A percentile compares a stretch with the other conserved stretches of the same genome.
phyloP scores from a whole-genome alignment of 2,113 vertebrate genomes.

The Ginglymostoma cirratum region DNA sequence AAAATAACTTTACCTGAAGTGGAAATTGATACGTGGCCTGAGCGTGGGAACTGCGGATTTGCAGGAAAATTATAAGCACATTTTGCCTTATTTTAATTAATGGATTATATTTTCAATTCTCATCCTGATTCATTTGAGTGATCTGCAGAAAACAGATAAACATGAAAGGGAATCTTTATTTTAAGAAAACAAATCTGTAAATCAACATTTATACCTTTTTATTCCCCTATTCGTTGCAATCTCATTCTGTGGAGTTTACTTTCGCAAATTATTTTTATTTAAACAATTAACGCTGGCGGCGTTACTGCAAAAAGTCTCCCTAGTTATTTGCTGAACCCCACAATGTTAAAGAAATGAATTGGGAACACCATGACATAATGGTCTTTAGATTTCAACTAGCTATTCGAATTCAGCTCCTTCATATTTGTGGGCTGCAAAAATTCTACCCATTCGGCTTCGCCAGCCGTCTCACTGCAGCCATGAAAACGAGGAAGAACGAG shows the following conservation, averaged over 20 bases:
- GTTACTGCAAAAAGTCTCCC: too few relatives aligned
- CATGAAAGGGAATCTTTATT: neutral
- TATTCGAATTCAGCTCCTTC: neutral
- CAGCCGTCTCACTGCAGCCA: too few relatives aligned
- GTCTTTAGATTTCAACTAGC: neutral
- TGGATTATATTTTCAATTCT: neutral
- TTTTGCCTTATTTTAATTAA: neutral
- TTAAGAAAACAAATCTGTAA: too few relatives aligned
- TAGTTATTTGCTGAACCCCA: neutral
- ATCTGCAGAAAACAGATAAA: neutral
- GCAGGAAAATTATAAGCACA: neutral
- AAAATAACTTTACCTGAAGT: slow-evolving; percentile 9
- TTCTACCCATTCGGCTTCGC: neutral
- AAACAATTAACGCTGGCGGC: neutral
- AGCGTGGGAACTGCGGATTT: neutral
- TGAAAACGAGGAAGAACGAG: neutral
- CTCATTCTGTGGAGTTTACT: neutral
- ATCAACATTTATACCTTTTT: neutral
- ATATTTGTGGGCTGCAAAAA: neutral
- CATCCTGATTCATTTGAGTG: neutral
- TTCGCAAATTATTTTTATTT: neutral
- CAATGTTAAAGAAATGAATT: neutral
- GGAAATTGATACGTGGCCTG: slow-evolving; percentile 9
- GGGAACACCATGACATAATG: neutral
- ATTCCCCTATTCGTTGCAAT: neutral